Evolutionary conservation across 2,797 vertebrate species (phyloP), one percentile per base, ranked within the genome.

Genomic region (Coracias cyanogaster): DNA sequence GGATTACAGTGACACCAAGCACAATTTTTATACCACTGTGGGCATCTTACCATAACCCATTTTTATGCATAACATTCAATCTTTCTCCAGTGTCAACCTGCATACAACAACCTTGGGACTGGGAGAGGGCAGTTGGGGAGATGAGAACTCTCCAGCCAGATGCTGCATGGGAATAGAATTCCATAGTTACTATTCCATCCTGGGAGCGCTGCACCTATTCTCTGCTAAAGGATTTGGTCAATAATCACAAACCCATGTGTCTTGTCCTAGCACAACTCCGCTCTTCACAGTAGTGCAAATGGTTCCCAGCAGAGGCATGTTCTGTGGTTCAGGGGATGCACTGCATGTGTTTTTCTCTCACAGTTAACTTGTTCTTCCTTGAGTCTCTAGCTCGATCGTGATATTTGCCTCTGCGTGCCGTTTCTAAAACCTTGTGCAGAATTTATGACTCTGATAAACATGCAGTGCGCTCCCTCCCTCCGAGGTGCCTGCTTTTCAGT

Each of bases 381-480:
- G 0, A 57, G 48, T 52, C 54, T 94, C 52, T 39, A 22, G 18
- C 33, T 71, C 1, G 0, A 64, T 61, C 78, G 66, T 28, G 55
- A 90, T 64, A 84, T 92, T 84, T 77, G 29, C 17, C 55, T 48
- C 70, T 39, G 33, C 4, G 1, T 48, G 45, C 81, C 5, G 3
- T 28, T 84, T 90, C 41, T 80, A 64, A 94, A 86, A 83, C 64
- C 55, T 80, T 45, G 18, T 64, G 62, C 55, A 89, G 82, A 86
- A 90, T 95, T 93, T 94, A 90, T 90, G 64, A 51, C 81, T 64
- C 81, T 74, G 92, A 94, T 90, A 95, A 92, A 94, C 81, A 77
- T 35, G 71, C 78, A 26, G 43, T 61, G 52, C 71, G 54, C 78
- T 96, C 95, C 94, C 78, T 94, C 78, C 60, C 74, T 96, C 83